Conservation (phyloP, 2,797 vertebrate genomes). For the Sebastes glaucus region DNA sequence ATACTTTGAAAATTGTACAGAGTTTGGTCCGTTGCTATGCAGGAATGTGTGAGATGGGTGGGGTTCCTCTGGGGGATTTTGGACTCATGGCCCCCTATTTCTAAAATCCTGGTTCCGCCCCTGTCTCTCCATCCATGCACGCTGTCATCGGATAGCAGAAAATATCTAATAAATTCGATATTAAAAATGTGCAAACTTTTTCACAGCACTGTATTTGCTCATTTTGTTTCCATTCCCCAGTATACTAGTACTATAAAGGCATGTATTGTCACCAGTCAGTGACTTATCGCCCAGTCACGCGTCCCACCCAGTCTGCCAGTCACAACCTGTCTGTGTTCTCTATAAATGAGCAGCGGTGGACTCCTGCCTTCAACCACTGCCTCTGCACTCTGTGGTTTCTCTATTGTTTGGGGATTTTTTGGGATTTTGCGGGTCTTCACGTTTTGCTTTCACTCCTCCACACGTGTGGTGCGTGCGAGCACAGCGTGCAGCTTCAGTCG, state of each 20-base stretch:
- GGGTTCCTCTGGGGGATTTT: background rate
- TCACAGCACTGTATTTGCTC: background rate
- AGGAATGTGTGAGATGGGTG: background rate
- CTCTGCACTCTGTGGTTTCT: accelerated
- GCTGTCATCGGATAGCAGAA: background rate
- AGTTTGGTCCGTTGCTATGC: background rate
- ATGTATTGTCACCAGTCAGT: background rate
- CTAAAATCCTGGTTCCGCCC: background rate
- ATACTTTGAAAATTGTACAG: background rate
- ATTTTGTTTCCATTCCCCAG: background rate
- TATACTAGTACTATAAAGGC: background rate
- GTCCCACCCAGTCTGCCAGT: slow-evolving; percentile 33
- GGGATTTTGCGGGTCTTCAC: accelerated
- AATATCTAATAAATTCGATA: too few species aligned
- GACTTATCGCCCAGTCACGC: slow-evolving; percentile 62
- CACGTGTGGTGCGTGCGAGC: background rate
- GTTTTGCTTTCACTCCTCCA: slow-evolving; percentile 4
- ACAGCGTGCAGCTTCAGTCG: background rate
- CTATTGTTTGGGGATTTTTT: accelerated
- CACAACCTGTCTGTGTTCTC: background rate
- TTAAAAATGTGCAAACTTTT: background rate
- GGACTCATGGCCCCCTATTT: background rate
- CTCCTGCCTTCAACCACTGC: accelerated
- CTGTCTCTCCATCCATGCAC: background rate
- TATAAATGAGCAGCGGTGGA: slow-evolving; percentile 16